phyloP scores from a whole-genome alignment of 2,888 invertebrate species.

The Papilio gigon region DNA sequence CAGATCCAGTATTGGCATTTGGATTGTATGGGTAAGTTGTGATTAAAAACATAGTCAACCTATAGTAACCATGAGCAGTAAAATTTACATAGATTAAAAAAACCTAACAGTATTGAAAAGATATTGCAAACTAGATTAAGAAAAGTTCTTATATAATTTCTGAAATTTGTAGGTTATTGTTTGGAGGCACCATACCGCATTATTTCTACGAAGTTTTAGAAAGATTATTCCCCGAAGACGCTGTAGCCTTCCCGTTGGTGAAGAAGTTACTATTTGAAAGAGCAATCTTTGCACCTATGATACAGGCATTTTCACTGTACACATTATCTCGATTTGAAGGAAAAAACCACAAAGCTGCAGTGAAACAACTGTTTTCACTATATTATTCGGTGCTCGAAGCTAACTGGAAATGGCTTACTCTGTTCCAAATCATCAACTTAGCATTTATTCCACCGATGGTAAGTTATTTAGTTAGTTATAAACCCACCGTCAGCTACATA shows the following conservation, averaged over 20 bases:
- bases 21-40: conserved; percentile 87
- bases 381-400: conserved; percentile 86
- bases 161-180: conserved; percentile 86
- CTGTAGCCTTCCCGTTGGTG: conserved; percentile 78
- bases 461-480: conserved; percentile 58
- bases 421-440: conserved; percentile 88
- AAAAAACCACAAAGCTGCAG: conserved; percentile 85
- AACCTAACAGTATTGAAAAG: no score
- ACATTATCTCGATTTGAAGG: conserved; percentile 89
- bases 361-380: conserved; percentile 84
- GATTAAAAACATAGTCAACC: neutral
- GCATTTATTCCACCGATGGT: conserved; percentile 90
- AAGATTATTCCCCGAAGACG: conserved; percentile 81
- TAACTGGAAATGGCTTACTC: conserved; percentile 90
- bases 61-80: no score
- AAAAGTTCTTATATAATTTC: no score
- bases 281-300: conserved; percentile 86
- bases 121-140: no score
- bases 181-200: conserved; percentile 91
- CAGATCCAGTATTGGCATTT: conserved; percentile 87
- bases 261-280: conserved; percentile 88
- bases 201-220: conserved; percentile 87
- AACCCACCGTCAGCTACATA: no score
- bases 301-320: conserved; percentile 88
- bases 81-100: no score